A percentile compares a stretch with the other conserved stretches of the same genome.
These are phyloP conservation scores for Drosophila guanche DNA, from an alignment of 1,140 invertebrate genomes.

Conservation along the genomic window DNA sequence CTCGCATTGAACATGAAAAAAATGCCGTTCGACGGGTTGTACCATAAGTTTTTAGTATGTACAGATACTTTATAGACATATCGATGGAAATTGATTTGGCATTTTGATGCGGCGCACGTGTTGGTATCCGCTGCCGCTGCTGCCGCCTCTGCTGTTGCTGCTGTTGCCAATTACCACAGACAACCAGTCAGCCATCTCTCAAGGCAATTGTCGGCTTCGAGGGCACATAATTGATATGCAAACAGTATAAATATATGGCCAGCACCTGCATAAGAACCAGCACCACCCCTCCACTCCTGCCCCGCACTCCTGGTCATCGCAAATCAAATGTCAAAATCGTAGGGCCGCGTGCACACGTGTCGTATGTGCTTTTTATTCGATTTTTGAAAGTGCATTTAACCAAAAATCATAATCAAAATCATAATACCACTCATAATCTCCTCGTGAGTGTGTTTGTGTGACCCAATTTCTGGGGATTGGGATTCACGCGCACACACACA, in stretches of 20 bases:
- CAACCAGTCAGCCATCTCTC: constrained; percentile 44
- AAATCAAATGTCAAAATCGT: constrained; percentile 44
- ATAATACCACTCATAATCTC: constrained; percentile 40
- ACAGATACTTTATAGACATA: constrained; percentile 36
- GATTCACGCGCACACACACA: constrained; percentile 26
- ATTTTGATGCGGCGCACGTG: constrained; percentile 60
- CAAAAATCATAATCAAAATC: constrained; percentile 58
- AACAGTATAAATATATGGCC: constrained; percentile 26
- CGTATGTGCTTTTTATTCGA: constrained; percentile 19
- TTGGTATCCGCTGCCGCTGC: constrained; percentile 4
- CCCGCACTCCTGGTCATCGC: not conserved
- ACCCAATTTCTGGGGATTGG: constrained; percentile 57
- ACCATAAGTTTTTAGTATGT: constrained; percentile 1
- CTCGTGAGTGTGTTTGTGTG: constrained; percentile 14
- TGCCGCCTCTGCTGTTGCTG: not conserved
- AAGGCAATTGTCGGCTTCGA: constrained; percentile 43
- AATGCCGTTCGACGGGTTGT: constrained; percentile 57
- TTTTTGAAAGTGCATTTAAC: constrained; percentile 51
- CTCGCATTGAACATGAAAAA: constrained; percentile 32
- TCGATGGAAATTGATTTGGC: constrained; percentile 59
- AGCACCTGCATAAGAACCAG: not conserved
- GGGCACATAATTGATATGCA: constrained; percentile 49
- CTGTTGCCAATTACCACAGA: constrained; percentile 26
- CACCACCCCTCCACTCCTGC: constrained; percentile 6
- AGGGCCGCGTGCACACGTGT: constrained; percentile 27